Percentiles rank a stretch among this genome's conserved stretches.
These are phyloP conservation scores for Montipora capitata DNA, from an alignment of 92 coral and sea anemone genomes.

Conservation along the genomic window DNA sequence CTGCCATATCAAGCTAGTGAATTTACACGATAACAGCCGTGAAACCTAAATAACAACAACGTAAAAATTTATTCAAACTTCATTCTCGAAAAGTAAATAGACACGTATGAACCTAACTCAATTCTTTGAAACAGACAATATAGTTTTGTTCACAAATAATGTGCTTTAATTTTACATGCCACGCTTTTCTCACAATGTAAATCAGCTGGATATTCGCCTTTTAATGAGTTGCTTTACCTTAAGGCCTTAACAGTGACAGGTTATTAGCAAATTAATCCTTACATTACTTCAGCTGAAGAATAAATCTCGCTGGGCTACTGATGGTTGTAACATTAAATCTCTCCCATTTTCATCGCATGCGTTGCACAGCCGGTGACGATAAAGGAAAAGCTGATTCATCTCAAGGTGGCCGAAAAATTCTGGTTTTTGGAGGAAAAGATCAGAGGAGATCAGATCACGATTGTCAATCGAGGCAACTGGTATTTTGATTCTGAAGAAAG, in stretches of 20 bases:
- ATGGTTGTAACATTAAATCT: conserved; percentile 6
- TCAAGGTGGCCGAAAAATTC: conserved; percentile 66
- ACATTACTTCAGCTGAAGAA: not conserved
- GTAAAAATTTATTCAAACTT: too few species aligned
- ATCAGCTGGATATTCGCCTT: conserved; percentile 11
- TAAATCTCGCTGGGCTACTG: not conserved
- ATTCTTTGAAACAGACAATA: too few species aligned
- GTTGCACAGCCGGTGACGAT: not conserved
- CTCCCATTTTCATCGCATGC: not conserved
- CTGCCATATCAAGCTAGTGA: too few species aligned
- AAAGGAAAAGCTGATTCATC: not conserved
- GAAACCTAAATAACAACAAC: not conserved
- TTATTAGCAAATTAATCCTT: not conserved
- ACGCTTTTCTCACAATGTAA: not conserved
- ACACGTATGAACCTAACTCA: too few species aligned
- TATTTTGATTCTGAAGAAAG: conserved; percentile 94
- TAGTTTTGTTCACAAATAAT: conserved; percentile 5
- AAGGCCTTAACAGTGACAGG: not conserved
- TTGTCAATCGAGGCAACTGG: conserved; percentile 94
- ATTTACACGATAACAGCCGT: not conserved
- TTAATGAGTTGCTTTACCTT: conserved; percentile 8
- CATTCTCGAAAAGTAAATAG: too few species aligned
- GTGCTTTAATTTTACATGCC: conserved; percentile 42
- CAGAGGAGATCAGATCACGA: conserved; percentile 80
- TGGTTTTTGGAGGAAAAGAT: conserved; percentile 97